These are phyloP conservation scores for Isurus oxyrinchus DNA, from an alignment of 2,113 vertebrate genomes.

Conservation along the genomic window DNA sequence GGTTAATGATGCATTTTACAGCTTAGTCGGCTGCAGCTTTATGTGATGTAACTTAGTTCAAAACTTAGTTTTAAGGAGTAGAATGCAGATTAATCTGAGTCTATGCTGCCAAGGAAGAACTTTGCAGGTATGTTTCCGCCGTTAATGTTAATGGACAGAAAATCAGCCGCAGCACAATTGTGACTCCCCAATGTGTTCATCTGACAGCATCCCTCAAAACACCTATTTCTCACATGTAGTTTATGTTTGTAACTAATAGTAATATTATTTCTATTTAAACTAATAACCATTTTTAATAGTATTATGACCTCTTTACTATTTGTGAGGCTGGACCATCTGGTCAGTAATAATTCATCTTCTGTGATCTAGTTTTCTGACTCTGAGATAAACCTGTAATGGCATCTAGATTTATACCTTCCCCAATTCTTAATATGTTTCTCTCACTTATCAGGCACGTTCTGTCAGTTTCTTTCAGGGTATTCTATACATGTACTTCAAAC, in stretches of 20 bases:
- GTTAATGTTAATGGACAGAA: not conserved
- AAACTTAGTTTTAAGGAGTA: not conserved
- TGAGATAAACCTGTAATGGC: not conserved
- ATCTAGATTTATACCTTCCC: not conserved
- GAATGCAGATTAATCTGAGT: not conserved
- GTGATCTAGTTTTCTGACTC: not conserved
- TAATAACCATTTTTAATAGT: not conserved
- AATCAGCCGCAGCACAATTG: not conserved
- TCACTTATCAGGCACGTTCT: not conserved
- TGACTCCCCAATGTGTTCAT: not conserved
- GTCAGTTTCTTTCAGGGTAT: not conserved
- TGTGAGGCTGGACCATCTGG: not conserved
- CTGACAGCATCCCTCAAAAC: not conserved
- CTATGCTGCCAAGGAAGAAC: not conserved
- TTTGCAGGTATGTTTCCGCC: not conserved
- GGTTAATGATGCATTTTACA: not conserved
- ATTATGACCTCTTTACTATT: no score
- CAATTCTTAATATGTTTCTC: not conserved
- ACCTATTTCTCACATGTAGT: no score
- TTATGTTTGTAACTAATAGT: no score
- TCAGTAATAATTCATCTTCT: not conserved
- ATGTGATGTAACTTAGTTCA: not conserved
- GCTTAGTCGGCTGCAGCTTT: not conserved
- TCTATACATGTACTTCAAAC: not conserved
- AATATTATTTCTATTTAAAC: not conserved